Base-by-base conservation (phyloP, 2,113 vertebrate genomes). In the Chloropsis cyanopogon region DNA sequence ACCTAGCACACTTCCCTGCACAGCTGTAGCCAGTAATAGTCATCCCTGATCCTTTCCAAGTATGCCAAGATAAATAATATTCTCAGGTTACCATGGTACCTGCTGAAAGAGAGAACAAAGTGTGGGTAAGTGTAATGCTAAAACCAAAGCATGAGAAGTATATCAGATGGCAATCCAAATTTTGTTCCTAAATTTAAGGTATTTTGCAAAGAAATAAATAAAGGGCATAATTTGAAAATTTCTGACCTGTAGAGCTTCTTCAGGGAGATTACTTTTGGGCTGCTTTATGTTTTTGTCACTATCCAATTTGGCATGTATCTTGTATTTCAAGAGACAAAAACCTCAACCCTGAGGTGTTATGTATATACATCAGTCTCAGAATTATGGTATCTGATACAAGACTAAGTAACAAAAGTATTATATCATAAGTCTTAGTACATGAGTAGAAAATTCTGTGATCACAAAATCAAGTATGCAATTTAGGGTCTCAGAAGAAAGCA, bases 71-170 rank as follows among this genome's bases (percentile, higher is more conserved):
- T 50, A 69, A 77, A 56, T 46, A 52, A 44, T 31, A 37, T 46
- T 63, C 22, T 77, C 11, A 49, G 17, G 15, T 50, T 69, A 61
- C 19, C 0, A 0, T 50, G 42, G 6, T 4, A 1, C 7, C n/a
- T 77, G 31, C 46, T 78, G 42, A 89, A 84, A 87, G 42, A 31
- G 25, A 52, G 28, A 61, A 33, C 11, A 12, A 31, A 42, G 14
- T 57, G 26, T 63, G 26, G 17, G 33, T 79, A 22, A 39, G 5
- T 23, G 21, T 11, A 50, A 59, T 25, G n/a, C n/a, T 82, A 77
- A 80, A 82, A 47, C 5, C 6, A 57, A 94, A 68, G 31, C 44
- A 71, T 44, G 53, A 64, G 57, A 39, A 75, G 20, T 63, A 11
- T 50, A 52, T 71, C 29, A 57, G 50, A n/a, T 61, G 23, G 11